Evolutionary conservation across 2,797 vertebrate species (phyloP), one percentile per base, ranked within the genome.

Genomic region (Chanos chanos): DNA sequence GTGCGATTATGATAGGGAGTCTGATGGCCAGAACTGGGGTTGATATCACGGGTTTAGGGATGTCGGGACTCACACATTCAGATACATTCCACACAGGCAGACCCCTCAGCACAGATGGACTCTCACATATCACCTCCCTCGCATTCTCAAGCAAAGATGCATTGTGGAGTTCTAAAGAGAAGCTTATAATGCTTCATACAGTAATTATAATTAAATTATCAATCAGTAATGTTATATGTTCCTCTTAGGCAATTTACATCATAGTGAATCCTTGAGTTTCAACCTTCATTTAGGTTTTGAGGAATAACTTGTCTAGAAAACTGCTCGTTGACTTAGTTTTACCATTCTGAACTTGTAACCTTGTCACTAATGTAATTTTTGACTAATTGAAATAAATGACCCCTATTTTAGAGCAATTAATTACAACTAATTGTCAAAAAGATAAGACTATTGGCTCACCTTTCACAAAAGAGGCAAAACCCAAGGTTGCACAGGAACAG

Each of bases 41-140:
- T 0, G 22, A 27, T 28, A 3, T 40, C 40, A 21, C 5, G 8
- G 13, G 7, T 2, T 8, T 5, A 0, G 40, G 10, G 5, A 52
- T 9, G 13, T 31, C 22, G 3, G 1, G 0, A 7, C 40, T 39
- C 31, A 19, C n/a, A 52, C 89, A 91, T 51, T 30, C 64, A 0
- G 83, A 74, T 13, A 81, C 34, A 1, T 85, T 82, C 87, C 83
- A 89, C 37, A 85, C 82, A 3, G 56, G 79, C 1, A 0, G 41
- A 21, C 81, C 87, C 25, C 18, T 71, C 47, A 82, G 67, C 15
- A 63, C 28, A 0, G 61, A 21, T 3, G 89, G 89, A 41, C 49
- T 82, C 1, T 15, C 67, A 24, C 91, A 92, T 36, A 70, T 70
- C 7, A 86, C 77, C 0, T 69, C 48, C 50, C 48, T 31, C 1